Evolutionary conservation across 2,797 vertebrate genomes (phyloP).

Genomic region (Sebastes kiyomatsui): DNA sequence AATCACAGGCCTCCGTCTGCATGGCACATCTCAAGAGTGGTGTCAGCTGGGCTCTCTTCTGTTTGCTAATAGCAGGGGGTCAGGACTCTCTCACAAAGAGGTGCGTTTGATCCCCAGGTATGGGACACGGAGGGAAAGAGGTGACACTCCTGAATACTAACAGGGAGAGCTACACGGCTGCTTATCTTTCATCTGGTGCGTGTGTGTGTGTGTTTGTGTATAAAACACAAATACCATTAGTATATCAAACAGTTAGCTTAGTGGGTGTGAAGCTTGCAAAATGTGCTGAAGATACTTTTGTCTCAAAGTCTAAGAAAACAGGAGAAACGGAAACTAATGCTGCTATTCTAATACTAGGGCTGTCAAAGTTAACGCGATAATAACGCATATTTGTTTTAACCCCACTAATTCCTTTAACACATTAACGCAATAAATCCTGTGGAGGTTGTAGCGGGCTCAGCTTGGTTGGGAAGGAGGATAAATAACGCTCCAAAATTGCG

Average conservation of each 20-base stretch:
- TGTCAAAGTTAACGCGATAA: no score
- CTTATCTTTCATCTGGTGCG: slow-evolving; percentile 56
- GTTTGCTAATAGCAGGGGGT: slow-evolving; percentile 83
- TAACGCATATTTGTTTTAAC: no score
- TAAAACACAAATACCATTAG: background rate
- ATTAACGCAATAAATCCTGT: no score
- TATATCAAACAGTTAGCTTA: slow-evolving; percentile 10
- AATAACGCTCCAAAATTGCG: no score
- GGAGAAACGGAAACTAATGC: background rate
- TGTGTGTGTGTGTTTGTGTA: background rate
- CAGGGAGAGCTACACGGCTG: slow-evolving; percentile 44
- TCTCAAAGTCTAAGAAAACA: background rate
- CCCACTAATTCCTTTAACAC: no score
- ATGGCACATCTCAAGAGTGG: slow-evolving; percentile 80
- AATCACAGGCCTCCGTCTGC: slow-evolving; percentile 81
- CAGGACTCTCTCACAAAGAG: slow-evolving; percentile 79
- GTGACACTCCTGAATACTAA: slow-evolving; percentile 76
- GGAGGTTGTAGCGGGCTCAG: no score
- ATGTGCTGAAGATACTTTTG: background rate
- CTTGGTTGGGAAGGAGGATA: no score
- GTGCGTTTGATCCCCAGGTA: slow-evolving; percentile 81
- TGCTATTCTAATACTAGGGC: no score
- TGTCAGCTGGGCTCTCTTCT: slow-evolving; percentile 81
- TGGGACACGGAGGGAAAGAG: slow-evolving; percentile 62
- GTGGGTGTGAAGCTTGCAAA: slow-evolving; percentile 11